Evolutionary conservation across 1,140 invertebrate genomes (phyloP).

Genomic region (Magallana angulata): DNA sequence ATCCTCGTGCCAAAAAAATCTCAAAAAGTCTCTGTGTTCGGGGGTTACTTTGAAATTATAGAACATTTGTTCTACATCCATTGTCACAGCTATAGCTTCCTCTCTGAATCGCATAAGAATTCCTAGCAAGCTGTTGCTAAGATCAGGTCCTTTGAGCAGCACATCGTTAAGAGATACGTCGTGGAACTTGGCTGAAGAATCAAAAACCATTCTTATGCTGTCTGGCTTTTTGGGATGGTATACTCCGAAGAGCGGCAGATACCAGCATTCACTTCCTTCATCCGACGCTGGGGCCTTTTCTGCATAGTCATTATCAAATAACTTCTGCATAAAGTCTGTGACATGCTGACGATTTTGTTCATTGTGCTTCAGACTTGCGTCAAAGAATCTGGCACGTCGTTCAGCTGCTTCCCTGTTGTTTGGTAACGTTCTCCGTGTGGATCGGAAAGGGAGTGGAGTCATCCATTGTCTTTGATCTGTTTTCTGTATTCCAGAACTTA

Average conservation of each 20-base stretch:
- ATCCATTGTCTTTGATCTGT: slow-evolving; percentile 30
- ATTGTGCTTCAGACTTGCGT: slow-evolving; percentile 40
- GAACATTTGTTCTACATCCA: slow-evolving; percentile 58
- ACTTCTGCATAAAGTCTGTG: slow-evolving; percentile 50
- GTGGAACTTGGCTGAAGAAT: slow-evolving; percentile 42
- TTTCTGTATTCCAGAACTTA: slow-evolving; percentile 46
- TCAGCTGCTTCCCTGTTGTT: slow-evolving; percentile 51
- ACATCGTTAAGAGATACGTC: slow-evolving; percentile 42
- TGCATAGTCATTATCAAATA: slow-evolving; percentile 50
- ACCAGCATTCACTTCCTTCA: slow-evolving; percentile 47
- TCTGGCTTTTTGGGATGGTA: slow-evolving; percentile 50
- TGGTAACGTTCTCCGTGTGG: slow-evolving; percentile 22
- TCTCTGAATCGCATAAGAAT: slow-evolving; percentile 52
- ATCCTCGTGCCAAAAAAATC: slow-evolving; percentile 59
- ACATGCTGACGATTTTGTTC: slow-evolving; percentile 52
- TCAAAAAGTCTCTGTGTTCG: slow-evolving; percentile 53
- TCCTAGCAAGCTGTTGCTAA: slow-evolving; percentile 53
- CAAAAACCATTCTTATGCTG: slow-evolving; percentile 45
- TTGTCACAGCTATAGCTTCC: slow-evolving; percentile 43
- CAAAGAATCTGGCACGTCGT: slow-evolving; percentile 36
- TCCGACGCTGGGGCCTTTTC: slow-evolving; percentile 40
- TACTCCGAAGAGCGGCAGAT: slow-evolving; percentile 48
- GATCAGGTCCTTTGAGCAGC: slow-evolving; percentile 50
- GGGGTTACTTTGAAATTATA: slow-evolving; percentile 48
- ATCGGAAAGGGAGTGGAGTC: slow-evolving; percentile 52